Base-by-base conservation (phyloP, 2,113 vertebrate genomes). In the Nothoprocta perdicaria region DNA sequence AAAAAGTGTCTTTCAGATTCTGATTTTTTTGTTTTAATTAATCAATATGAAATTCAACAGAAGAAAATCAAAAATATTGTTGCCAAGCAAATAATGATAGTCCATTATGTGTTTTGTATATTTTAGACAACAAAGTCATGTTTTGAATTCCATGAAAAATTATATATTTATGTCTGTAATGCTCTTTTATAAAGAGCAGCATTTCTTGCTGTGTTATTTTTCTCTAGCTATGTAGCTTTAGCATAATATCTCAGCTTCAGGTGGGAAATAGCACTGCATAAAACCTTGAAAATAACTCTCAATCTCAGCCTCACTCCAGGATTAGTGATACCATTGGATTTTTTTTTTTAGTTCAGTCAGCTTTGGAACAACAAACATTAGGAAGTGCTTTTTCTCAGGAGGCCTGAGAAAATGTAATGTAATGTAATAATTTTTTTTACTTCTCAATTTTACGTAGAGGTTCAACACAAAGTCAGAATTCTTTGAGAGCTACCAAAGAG, bases 41-140 rank as follows among this genome's bases (percentile, higher is more conserved):
- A 76, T 84, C 40, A 79, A 52, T 76, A 57, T n/a, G 67, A 92
- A 86, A 92, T 66, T 95, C 23, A 83, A 50, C 4, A 89, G 18
- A 62, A 79, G 4, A 68, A 63, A 45, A 80, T 62, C 40, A 92
- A 87, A 40, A 4, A 69, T 57, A 74, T 40, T 55, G 38, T 80
- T 94, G 12, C 55, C 60, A 76, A 82, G 43, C 48, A 93, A 62
- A 35, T 89, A 83, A 75, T 33, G 68, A 40, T 3, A 61, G 10
- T 58, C 29, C 14, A 21, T 79, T 86, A 68, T 29, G 16, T 31
- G 31, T 40, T 86, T 92, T 79, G 27, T 38, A 22, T 58, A 3
- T 52, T 82, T 92, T 45, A 80, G 50, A 66, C 9, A 90, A 75
- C 7, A 73, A 81, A 75, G 7, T 2, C 4, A 33, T 50, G 8